A percentile compares a stretch with the other conserved stretches of the same genome.
These are phyloP conservation scores for Ophion costatus DNA, from an alignment of 2,888 invertebrate species.

Conservation along the genomic window DNA sequence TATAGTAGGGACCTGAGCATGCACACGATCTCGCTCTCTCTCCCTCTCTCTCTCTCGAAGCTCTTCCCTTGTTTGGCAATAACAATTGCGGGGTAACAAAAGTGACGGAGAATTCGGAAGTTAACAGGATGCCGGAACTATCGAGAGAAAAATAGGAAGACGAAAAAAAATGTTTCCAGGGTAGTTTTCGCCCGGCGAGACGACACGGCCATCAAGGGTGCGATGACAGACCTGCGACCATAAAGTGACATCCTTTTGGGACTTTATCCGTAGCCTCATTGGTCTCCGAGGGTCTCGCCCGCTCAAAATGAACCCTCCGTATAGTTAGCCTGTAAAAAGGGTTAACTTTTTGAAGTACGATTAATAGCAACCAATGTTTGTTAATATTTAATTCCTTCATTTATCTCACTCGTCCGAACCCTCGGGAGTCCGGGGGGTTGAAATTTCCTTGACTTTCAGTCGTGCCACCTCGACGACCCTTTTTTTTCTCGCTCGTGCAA, in stretches of 20 bases:
- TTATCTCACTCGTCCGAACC: constrained; percentile 71
- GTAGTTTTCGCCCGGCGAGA: constrained; percentile 32
- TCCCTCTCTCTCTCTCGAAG: constrained; percentile 54
- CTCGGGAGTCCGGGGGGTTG: constrained; percentile 42
- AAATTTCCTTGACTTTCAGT: constrained; percentile 44
- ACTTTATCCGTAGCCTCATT: constrained; percentile 65
- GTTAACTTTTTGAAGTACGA: constrained; percentile 75
- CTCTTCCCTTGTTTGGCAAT: constrained; percentile 61
- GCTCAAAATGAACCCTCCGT: constrained; percentile 36
- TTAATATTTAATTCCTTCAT: constrained; percentile 79
- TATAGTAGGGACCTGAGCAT: too few relatives aligned
- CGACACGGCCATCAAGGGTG: constrained; percentile 19
- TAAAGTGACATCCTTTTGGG: constrained; percentile 36
- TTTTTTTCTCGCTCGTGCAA: background rate
- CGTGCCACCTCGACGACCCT: constrained; percentile 17
- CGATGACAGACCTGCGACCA: constrained; percentile 54
- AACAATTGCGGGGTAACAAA: constrained; percentile 12
- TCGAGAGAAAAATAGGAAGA: too few relatives aligned
- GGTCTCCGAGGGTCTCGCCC: constrained; percentile 72
- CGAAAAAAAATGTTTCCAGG: background rate
- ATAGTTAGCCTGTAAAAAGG: constrained; percentile 67
- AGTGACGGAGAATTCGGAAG: too few relatives aligned
- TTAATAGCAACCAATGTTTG: constrained; percentile 78
- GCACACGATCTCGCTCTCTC: background rate
- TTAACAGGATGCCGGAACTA: too few relatives aligned